Percentiles rank a stretch among this genome's conserved stretches.
phyloP scores from a whole-genome alignment of 35 echinoderm and acorn worm genomes.

The Hemicentrotus pulcherrimus region DNA sequence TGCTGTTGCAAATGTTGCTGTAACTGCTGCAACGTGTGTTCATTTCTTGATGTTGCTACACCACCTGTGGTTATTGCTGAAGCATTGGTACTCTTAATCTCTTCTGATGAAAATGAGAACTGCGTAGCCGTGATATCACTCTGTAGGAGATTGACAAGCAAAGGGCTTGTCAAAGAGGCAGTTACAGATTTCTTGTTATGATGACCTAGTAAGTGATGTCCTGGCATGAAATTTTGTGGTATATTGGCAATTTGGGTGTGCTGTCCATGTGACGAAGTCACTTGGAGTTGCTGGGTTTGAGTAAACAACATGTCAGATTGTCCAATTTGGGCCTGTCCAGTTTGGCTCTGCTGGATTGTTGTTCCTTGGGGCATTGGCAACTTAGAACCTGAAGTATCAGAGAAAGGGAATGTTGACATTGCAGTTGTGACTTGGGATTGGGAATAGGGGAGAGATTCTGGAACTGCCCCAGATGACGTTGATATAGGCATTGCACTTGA shows the following conservation, averaged over 20 bases:
- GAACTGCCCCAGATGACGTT: not conserved
- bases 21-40: slow-evolving; percentile 36
- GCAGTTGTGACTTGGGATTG: slow-evolving; percentile 39
- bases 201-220: slow-evolving; percentile 5
- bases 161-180: slow-evolving; percentile 91
- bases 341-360: not conserved
- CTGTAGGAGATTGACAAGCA: slow-evolving; percentile 91
- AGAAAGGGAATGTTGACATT: slow-evolving; percentile 33
- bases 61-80: not conserved
- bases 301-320: not conserved
- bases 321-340: not conserved
- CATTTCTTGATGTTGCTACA: slow-evolving; percentile 9
- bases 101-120: slow-evolving; percentile 72
- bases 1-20: not conserved
- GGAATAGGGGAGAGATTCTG: not conserved
- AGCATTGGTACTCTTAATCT: slow-evolving; percentile 17
- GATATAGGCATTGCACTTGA: not conserved
- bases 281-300: slow-evolving; percentile 21
- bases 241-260: not conserved
- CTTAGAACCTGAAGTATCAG: not conserved
- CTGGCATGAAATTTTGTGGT: slow-evolving; percentile 3
- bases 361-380: not conserved
- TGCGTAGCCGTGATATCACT: slow-evolving; percentile 90
- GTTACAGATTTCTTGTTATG: slow-evolving; percentile 52
- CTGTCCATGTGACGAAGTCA: slow-evolving; percentile 5